phyloP scores from a whole-genome alignment of 2,888 invertebrate genomes.

The Clusia tigrina region DNA sequence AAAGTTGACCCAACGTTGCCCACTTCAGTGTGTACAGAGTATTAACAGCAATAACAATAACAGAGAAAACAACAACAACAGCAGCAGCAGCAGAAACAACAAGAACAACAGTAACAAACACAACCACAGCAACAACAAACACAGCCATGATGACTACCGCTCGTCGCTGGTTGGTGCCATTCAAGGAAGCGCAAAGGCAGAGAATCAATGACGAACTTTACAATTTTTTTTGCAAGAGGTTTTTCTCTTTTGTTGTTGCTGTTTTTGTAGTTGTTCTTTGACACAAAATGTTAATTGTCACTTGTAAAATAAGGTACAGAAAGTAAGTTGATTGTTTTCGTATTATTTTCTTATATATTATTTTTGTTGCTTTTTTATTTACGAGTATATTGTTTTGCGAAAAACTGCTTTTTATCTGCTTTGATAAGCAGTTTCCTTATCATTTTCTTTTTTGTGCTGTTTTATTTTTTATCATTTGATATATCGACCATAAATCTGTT shows the following conservation, averaged over 20 bases:
- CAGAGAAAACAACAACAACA: neutral
- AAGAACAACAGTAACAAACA: neutral
- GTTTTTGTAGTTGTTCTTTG: neutral
- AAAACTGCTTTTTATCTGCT: constrained; percentile 1
- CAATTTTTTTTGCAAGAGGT: constrained; percentile 1
- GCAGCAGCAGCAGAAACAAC: neutral
- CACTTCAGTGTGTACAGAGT: neutral
- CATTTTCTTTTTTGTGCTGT: neutral
- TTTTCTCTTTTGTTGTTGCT: neutral
- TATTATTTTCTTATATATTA: neutral
- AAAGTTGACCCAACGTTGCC: neutral
- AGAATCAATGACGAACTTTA: constrained; percentile 11
- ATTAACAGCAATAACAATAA: neutral
- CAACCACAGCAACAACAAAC: neutral
- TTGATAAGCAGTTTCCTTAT: constrained; percentile 2
- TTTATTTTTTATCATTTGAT: too few species aligned
- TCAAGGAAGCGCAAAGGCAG: neutral
- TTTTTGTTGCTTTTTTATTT: neutral
- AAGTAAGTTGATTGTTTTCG: neutral
- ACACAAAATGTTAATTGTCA: constrained; percentile 7
- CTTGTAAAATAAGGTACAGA: neutral
- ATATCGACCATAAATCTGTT: too few species aligned
- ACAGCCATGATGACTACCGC: neutral
- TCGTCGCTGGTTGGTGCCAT: neutral
- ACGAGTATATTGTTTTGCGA: neutral